Base-by-base conservation (phyloP, 2,797 vertebrate species). In the Tapirus indicus region DNA sequence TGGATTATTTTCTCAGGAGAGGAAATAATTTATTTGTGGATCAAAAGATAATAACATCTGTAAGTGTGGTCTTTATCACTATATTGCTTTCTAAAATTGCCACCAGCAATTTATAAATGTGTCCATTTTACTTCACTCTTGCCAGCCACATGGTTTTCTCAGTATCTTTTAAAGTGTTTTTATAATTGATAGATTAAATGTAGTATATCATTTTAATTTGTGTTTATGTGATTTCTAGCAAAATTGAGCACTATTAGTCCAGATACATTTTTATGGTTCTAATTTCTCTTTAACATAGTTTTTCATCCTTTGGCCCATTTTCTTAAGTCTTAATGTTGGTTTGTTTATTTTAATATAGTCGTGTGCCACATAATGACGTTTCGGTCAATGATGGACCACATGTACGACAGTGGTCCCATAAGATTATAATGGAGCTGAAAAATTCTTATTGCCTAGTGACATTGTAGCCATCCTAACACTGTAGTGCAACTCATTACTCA, bases 251-350 rank as follows among this genome's bases (percentile, higher is more conserved):
- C 79, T 58, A 84, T 79, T 69, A 71, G 84, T 92, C 49, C 38
- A 91, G 49, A 58, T 78, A 66, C 17, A 1, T 56, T 6, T 66
- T 95, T 86, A 41, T 60, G 17, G 16, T 47, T 84, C 35, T 86
- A 52, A 92, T 96, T 90, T 89, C 29, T 96, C 69, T 74, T 91
- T 60, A 87, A 14, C 21, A 13, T n/a, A 75, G 8, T 74, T 91
- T 90, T 79, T 56, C 4, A 83, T 54, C 20, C 25, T 71, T 94
- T 89, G 18, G 3, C 14, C n/a, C 10, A 80, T 93, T 94, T 95
- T 82, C 5, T 71, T 72, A 85, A 49, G 5, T 82, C 32, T 72
- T 71, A 74, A 41, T 87, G 6, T 41, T 88, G 52, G 66, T 88
- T 90, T 93, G 16, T 54, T 82, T 91, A 79, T 14, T 88, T 96